Conservation (phyloP, 2,888 invertebrate species). For the Gastracanthus pulcherrimus region DNA sequence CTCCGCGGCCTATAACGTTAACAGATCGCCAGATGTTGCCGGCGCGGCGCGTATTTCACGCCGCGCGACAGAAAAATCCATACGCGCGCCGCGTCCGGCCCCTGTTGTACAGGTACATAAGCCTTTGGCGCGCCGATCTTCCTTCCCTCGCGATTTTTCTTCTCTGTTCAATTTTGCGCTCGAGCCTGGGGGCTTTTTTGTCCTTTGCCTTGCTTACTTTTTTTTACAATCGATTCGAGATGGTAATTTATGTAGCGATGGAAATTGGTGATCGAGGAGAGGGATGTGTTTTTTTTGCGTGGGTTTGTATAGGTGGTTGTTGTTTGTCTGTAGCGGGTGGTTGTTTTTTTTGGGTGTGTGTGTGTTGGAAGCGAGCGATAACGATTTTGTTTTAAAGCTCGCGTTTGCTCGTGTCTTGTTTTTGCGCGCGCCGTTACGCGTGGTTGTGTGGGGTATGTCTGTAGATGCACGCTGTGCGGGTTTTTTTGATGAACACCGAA, state of each 20-base stretch:
- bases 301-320: background rate
- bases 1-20: slow-evolving; percentile 70
- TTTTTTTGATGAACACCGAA: slow-evolving; percentile 41
- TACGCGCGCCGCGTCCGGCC: slow-evolving; percentile 50
- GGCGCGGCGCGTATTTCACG: slow-evolving; percentile 67
- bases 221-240: slow-evolving; percentile 18
- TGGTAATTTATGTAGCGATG: slow-evolving; percentile 55
- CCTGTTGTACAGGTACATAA: too few relatives aligned
- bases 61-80: slow-evolving; percentile 70
- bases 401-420: too few relatives aligned
- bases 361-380: slow-evolving; percentile 21
- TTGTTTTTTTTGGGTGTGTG: background rate
- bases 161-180: slow-evolving; percentile 31
- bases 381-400: slow-evolving; percentile 48
- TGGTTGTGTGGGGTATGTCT: background rate
- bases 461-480: background rate
- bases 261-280: slow-evolving; percentile 54
- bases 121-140: background rate
- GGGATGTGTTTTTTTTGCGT: background rate
- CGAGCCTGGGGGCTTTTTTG: background rate
- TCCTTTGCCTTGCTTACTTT: background rate
- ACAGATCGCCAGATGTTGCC: slow-evolving; percentile 75
- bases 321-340: too few relatives aligned
- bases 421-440: slow-evolving; percentile 18
- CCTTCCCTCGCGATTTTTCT: background rate